Conservation (phyloP, 2,797 vertebrate species). For the Syncerus caffer region DNA sequence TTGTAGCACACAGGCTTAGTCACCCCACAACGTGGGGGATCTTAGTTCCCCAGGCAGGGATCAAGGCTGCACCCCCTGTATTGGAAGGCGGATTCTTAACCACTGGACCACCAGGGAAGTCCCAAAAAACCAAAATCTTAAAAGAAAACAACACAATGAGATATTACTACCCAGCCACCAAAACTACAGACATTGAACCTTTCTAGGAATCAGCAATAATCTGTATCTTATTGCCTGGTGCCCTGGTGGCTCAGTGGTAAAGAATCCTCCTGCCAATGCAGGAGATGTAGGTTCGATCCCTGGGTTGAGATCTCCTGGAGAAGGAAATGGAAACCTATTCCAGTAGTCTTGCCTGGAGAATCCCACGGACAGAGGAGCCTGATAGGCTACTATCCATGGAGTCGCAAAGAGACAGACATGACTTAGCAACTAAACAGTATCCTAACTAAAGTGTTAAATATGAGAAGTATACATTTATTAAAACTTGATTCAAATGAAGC, state of each 20-base stretch:
- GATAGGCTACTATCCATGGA: neutral
- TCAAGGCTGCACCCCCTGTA: neutral
- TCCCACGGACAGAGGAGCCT: neutral
- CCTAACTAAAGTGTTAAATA: neutral
- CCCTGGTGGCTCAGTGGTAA: neutral
- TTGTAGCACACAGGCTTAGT: neutral
- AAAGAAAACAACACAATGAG: neutral
- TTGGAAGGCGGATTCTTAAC: neutral
- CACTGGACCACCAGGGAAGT: neutral
- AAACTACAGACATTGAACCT: neutral
- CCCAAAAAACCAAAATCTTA: neutral
- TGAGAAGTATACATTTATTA: neutral
- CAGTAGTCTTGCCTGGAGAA: neutral
- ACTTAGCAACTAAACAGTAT: neutral
- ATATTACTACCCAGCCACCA: neutral
- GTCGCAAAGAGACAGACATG: neutral
- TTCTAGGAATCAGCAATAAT: neutral
- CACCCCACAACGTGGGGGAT: accelerated
- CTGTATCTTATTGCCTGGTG: neutral
- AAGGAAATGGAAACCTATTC: neutral
- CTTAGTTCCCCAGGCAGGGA: neutral
- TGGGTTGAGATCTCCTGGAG: neutral
- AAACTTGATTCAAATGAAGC: neutral
- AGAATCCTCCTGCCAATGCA: neutral
- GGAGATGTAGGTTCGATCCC: neutral